A percentile compares a stretch with the other conserved stretches of the same genome.
These are phyloP conservation scores for Ennomos erosarius DNA, from an alignment of 2,888 invertebrate genomes.

Conservation along the genomic window DNA sequence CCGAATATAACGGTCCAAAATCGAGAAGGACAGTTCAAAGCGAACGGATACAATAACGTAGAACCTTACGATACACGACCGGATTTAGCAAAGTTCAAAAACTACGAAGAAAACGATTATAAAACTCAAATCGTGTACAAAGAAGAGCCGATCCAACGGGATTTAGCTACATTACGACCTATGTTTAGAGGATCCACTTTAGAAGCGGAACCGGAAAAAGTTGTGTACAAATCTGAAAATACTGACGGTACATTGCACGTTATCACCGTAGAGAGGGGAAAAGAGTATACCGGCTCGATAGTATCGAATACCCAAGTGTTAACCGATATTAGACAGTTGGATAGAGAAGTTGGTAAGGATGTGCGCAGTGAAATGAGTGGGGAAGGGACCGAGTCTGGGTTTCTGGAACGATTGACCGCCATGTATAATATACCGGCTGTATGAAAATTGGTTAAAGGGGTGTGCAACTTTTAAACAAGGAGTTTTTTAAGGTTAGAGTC, in stretches of 20 bases:
- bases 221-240: slow-evolving; percentile 34
- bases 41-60: slow-evolving; percentile 50
- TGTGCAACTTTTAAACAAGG: not conserved
- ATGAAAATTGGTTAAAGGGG: slow-evolving; percentile 32
- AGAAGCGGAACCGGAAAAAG: slow-evolving; percentile 16
- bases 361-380: slow-evolving; percentile 55
- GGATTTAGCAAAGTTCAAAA: slow-evolving; percentile 59
- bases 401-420: slow-evolving; percentile 69
- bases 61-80: slow-evolving; percentile 43
- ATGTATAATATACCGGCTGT: slow-evolving; percentile 73
- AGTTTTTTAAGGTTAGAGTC: no score
- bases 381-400: slow-evolving; percentile 64
- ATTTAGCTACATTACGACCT: slow-evolving; percentile 57
- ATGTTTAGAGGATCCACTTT: slow-evolving; percentile 42
- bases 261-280: slow-evolving; percentile 65
- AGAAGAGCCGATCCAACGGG: slow-evolving; percentile 43
- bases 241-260: slow-evolving; percentile 74
- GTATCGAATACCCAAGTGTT: slow-evolving; percentile 50
- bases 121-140: slow-evolving; percentile 48
- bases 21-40: slow-evolving; percentile 52
- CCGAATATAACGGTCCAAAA: slow-evolving; percentile 69
- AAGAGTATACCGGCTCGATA: slow-evolving; percentile 51
- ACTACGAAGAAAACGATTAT: slow-evolving; percentile 48
- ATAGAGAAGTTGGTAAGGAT: slow-evolving; percentile 55
- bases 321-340: slow-evolving; percentile 61